These are phyloP conservation scores for Laothoe populi DNA, from an alignment of 2,888 invertebrate species.

Conservation along the genomic window DNA sequence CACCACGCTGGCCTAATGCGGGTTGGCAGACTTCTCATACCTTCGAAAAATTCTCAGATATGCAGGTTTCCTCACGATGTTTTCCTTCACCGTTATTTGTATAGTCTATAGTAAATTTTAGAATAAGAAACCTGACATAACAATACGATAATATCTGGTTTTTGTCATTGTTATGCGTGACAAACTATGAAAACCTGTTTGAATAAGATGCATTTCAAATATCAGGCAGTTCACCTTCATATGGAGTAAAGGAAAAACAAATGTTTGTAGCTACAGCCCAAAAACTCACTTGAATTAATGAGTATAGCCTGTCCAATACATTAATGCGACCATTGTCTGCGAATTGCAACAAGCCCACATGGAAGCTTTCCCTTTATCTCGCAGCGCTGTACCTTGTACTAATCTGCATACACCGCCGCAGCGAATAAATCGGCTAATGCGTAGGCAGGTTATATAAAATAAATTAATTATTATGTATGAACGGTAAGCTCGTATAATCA, in stretches of 20 bases:
- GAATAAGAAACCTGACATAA: not conserved
- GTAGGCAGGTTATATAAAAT: slow-evolving; percentile 53
- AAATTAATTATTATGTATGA: slow-evolving; percentile 49
- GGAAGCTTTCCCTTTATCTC: slow-evolving; percentile 23
- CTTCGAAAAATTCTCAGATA: too few relatives aligned
- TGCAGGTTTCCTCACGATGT: too few relatives aligned
- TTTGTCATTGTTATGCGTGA: not conserved
- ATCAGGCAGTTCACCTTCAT: not conserved
- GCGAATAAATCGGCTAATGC: slow-evolving; percentile 39
- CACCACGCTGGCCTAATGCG: too few relatives aligned
- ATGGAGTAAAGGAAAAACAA: not conserved
- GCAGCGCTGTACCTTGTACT: slow-evolving; percentile 2
- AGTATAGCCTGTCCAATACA: not conserved
- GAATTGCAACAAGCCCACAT: slow-evolving; percentile 9
- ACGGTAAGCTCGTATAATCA: slow-evolving; percentile 46
- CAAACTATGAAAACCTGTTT: not conserved
- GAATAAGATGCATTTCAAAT: not conserved
- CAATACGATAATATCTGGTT: not conserved
- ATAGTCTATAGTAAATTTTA: not conserved
- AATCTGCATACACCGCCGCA: slow-evolving; percentile 10
- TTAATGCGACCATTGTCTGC: slow-evolving; percentile 18
- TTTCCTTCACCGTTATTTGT: too few relatives aligned
- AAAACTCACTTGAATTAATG: not conserved
- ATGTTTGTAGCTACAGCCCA: not conserved
- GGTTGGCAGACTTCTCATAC: too few relatives aligned